phyloP scores from a whole-genome alignment of 2,797 vertebrate genomes.

The Chrosomus eos region DNA sequence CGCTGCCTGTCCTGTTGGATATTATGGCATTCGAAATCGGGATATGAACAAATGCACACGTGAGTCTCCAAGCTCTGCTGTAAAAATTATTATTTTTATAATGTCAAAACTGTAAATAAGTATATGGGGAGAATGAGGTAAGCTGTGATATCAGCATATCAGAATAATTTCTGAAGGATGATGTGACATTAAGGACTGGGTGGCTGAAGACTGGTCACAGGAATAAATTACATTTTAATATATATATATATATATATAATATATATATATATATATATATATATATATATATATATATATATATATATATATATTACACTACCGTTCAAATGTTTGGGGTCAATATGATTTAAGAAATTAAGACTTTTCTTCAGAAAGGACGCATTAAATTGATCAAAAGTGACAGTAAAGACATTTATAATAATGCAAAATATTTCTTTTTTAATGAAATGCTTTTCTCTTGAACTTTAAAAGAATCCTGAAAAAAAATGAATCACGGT shows the following conservation, averaged over 20 bases:
- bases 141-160: background rate
- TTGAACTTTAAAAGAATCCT: too few relatives aligned
- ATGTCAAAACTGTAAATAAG: background rate
- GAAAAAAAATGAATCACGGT: too few relatives aligned
- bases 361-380: too few relatives aligned
- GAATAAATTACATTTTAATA: background rate
- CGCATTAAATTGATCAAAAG: too few relatives aligned
- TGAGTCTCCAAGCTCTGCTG: slow-evolving; percentile 73
- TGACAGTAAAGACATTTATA: too few relatives aligned
- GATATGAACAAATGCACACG: slow-evolving; percentile 98
- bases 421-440: too few relatives aligned
- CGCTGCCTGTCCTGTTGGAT: slow-evolving; percentile 92
- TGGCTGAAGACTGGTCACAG: background rate
- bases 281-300: too few relatives aligned
- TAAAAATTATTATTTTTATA: background rate
- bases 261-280: too few relatives aligned
- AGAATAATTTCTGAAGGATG: background rate
- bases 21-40: slow-evolving; percentile 94
- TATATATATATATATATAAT: background rate
- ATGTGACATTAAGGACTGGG: background rate
- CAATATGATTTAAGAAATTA: too few relatives aligned
- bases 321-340: too few relatives aligned
- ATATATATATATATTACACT: too few relatives aligned
- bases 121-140: background rate
- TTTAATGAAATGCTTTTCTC: too few relatives aligned